Percentiles rank a stretch among this genome's conserved stretches.
Evolutionary conservation across 64 coral and sea anemone genomes (phyloP).

Genomic region (Montipora efflorescens): DNA sequence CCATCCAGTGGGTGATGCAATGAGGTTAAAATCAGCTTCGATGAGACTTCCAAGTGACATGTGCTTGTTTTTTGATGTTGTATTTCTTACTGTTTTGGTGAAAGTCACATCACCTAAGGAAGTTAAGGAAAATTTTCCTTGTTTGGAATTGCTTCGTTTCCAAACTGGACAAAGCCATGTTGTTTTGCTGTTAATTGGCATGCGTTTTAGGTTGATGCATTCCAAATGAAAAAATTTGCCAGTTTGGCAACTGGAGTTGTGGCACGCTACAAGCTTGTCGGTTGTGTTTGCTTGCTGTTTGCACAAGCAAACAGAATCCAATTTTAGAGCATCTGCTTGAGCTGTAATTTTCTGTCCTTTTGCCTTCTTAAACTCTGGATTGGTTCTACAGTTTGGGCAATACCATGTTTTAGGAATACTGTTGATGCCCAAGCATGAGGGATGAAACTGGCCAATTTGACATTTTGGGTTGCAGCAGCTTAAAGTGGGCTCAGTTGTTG

Average conservation of each 20-base stretch:
- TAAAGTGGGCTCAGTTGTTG: constrained; percentile 20
- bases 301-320: not conserved
- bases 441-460: constrained; percentile 61
- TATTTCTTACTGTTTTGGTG: not conserved
- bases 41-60: not conserved
- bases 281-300: constrained; percentile 9
- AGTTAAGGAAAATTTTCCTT: constrained; percentile 1
- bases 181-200: not conserved
- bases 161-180: constrained; percentile 61
- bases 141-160: not conserved
- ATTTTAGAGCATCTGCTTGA: constrained; percentile 9
- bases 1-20: not conserved
- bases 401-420: constrained; percentile 29
- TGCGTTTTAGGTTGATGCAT: constrained; percentile 33
- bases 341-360: not conserved
- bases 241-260: constrained; percentile 32
- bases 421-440: constrained; percentile 28
- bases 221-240: constrained; percentile 58
- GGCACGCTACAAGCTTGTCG: constrained; percentile 31
- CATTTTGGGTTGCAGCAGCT: constrained; percentile 39
- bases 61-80: not conserved
- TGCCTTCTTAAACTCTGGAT: not conserved
- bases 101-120: not conserved
- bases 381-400: constrained; percentile 22
- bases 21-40: not conserved